Conservation (phyloP, 2,113 vertebrate genomes). For the Psittacus erithacus region DNA sequence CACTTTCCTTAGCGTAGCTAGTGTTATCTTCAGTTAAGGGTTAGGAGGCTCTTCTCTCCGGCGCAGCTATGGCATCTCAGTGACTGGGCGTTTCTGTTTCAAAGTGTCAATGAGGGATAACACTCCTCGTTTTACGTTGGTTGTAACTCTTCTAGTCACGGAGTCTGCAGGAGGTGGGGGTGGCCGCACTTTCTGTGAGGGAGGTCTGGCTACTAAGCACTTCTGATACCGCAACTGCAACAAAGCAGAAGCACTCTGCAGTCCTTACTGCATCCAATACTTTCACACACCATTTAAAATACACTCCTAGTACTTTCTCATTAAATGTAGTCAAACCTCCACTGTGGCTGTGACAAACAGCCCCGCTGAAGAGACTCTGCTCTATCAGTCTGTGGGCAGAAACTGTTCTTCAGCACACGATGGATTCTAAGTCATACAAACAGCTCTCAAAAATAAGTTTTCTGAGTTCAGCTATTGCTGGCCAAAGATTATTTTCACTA, state of each 20-base stretch:
- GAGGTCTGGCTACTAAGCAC: slow-evolving; percentile 93
- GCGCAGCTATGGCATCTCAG: slow-evolving; percentile 84
- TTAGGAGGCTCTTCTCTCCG: neutral
- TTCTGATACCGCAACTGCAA: slow-evolving; percentile 96
- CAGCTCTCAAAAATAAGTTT: neutral
- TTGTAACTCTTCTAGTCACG: slow-evolving; percentile 91
- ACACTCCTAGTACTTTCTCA: neutral
- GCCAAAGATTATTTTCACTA: neutral
- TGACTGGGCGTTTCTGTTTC: slow-evolving; percentile 93
- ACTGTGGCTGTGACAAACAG: neutral
- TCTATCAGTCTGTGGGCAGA: neutral
- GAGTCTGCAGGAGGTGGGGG: slow-evolving; percentile 88
- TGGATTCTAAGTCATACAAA: neutral
- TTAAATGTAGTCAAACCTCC: neutral
- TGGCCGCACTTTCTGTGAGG: slow-evolving; percentile 86
- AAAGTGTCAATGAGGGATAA: slow-evolving; percentile 99
- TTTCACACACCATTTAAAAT: neutral
- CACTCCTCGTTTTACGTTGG: slow-evolving; percentile 93
- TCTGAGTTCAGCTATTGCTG: neutral
- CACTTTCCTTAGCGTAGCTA: slow-evolving; percentile 28
- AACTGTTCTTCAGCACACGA: neutral
- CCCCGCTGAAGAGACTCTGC: neutral
- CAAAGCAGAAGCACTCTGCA: neutral
- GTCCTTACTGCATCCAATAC: neutral
- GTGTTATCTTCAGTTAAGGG: slow-evolving; percentile 1